Evolutionary conservation across 2,888 invertebrate genomes (phyloP).

Genomic region (Conomelus anceps): DNA sequence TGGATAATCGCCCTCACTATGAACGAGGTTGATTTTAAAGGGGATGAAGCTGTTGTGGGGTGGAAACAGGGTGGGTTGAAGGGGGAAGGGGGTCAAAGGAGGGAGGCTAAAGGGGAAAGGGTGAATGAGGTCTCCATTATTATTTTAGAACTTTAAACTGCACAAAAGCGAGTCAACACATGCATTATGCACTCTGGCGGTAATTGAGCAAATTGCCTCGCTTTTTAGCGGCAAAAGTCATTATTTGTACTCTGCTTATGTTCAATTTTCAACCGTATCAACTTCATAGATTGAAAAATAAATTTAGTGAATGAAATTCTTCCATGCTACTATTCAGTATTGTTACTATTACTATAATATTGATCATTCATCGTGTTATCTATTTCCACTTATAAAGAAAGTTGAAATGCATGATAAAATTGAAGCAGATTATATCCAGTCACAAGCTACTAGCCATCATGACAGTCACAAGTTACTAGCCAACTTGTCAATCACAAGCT

Average conservation of each 20-base stretch:
- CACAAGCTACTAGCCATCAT: no score
- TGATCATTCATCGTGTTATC: no score
- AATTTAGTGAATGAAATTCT: not conserved
- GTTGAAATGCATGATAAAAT: no score
- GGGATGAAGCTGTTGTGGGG: not conserved
- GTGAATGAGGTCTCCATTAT: not conserved
- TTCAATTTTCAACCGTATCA: not conserved
- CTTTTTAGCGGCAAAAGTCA: not conserved
- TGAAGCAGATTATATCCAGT: no score
- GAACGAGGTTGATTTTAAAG: not conserved
- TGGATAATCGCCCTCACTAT: no score
- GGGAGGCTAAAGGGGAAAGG: not conserved
- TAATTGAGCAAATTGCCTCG: not conserved
- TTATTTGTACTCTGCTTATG: not conserved
- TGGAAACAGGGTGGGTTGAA: not conserved
- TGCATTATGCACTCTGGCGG: not conserved
- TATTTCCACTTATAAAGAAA: no score
- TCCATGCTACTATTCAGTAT: no score
- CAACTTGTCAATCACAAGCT: no score
- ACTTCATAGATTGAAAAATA: not conserved
- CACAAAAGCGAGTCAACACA: not conserved
- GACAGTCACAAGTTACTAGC: no score
- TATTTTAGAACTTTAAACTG: not conserved
- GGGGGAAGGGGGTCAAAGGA: not conserved
- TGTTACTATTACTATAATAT: no score